These are phyloP conservation scores for Corythornis vintsioides DNA, from an alignment of 2,113 vertebrate species.

Conservation along the genomic window DNA sequence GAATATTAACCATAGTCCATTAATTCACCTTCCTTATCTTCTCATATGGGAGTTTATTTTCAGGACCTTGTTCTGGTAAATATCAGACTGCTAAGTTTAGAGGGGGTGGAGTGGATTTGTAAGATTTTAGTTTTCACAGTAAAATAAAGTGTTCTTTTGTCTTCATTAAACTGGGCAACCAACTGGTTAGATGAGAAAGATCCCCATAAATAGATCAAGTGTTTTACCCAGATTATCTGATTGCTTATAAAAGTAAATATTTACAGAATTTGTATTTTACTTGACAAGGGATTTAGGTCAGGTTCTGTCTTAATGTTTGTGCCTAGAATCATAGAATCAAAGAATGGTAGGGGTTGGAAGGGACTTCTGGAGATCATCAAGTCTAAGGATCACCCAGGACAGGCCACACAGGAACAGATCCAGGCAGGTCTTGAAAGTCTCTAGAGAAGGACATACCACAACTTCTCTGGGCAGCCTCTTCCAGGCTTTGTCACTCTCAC, in stretches of 20 bases:
- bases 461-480: too few relatives aligned
- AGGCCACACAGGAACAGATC: too few relatives aligned
- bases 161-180: not conserved
- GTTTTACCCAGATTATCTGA: not conserved
- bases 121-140: not conserved
- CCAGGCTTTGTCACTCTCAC: too few relatives aligned
- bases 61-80: not conserved
- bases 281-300: not conserved
- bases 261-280: not conserved
- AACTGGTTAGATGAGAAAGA: not conserved
- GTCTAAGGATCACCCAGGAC: too few relatives aligned
- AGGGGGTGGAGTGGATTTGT: not conserved
- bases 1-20: not conserved
- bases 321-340: not conserved
- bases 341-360: too few relatives aligned
- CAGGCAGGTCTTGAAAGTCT: too few relatives aligned
- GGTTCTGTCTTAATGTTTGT: not conserved
- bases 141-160: not conserved
- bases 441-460: too few relatives aligned
- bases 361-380: too few relatives aligned
- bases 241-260: not conserved
- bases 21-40: not conserved
- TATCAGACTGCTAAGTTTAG: not conserved
- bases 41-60: not conserved
- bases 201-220: accelerated